Conservation (phyloP, 2,797 vertebrate genomes). For the Protonibea diacanthus region DNA sequence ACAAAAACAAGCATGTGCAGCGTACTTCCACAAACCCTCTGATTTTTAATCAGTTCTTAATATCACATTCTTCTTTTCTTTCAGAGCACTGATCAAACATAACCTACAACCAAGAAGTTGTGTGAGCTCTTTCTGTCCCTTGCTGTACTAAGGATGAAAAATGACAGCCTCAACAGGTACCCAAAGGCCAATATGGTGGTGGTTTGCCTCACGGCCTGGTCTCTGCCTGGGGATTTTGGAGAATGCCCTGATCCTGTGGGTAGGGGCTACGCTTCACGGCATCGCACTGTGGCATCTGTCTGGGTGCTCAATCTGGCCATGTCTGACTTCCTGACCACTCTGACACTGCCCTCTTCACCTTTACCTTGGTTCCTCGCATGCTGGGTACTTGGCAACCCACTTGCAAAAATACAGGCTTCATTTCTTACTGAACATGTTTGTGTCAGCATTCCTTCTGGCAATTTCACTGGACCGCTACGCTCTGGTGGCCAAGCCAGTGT, state of each 20-base stretch:
- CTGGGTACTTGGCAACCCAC: constrained; percentile 75
- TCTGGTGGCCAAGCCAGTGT: constrained; percentile 81
- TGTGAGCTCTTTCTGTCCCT: constrained; percentile 65
- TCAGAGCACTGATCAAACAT: constrained; percentile 51
- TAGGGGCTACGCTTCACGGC: constrained; percentile 84
- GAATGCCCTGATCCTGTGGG: constrained; percentile 88
- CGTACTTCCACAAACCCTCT: neutral
- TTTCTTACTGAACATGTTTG: constrained; percentile 88
- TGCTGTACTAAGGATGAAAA: constrained; percentile 74
- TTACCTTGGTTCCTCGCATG: constrained; percentile 75
- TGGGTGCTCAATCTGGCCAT: constrained; percentile 89
- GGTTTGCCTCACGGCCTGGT: constrained; percentile 79
- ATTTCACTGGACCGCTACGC: constrained; percentile 89
- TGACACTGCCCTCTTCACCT: constrained; percentile 85
- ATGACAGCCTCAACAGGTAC: constrained; percentile 58
- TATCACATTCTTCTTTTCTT: constrained; percentile 7
- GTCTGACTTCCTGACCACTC: constrained; percentile 88
- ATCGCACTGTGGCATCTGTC: constrained; percentile 80
- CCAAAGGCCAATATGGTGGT: constrained; percentile 56
- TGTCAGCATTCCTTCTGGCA: constrained; percentile 86
- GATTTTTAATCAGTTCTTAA: neutral
- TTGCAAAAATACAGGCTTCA: constrained; percentile 84
- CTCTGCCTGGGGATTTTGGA: constrained; percentile 87
- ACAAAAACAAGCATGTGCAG: neutral
- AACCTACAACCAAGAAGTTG: neutral